A percentile compares a stretch with the other conserved stretches of the same genome.
phyloP scores from a whole-genome alignment of 2,113 vertebrate genomes.

The Otis tarda region DNA sequence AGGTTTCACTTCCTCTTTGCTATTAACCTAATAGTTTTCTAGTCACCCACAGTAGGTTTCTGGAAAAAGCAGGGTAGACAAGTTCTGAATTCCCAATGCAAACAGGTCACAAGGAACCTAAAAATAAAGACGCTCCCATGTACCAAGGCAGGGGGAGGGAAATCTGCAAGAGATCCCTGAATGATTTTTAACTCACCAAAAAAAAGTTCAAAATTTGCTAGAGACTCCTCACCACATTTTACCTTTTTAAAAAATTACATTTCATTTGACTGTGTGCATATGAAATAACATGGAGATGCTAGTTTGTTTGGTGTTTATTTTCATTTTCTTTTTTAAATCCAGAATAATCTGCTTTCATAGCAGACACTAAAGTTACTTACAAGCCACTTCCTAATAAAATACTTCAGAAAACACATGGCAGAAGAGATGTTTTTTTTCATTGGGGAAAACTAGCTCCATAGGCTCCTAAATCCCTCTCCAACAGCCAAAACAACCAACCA shows the following conservation, averaged over 20 bases:
- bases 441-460: neutral
- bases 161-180: neutral
- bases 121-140: neutral
- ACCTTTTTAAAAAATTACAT: neutral
- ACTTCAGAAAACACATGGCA: neutral
- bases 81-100: constrained; percentile 40
- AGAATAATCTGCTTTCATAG: neutral
- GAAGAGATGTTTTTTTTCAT: neutral
- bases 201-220: neutral
- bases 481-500: neutral
- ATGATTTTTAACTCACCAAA: neutral
- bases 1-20: constrained; percentile 26
- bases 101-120: constrained; percentile 45
- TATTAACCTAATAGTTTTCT: neutral
- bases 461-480: neutral
- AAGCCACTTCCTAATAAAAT: neutral
- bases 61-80: constrained; percentile 34
- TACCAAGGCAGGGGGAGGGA: neutral
- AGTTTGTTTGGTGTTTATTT: neutral
- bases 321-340: neutral
- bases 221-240: neutral
- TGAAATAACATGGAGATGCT: neutral
- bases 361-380: neutral
- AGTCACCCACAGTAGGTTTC: neutral
- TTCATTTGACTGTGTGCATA: too few species aligned